These are phyloP conservation scores for Empidonax alnorum DNA, from an alignment of 2,113 vertebrate genomes.

Conservation along the genomic window DNA sequence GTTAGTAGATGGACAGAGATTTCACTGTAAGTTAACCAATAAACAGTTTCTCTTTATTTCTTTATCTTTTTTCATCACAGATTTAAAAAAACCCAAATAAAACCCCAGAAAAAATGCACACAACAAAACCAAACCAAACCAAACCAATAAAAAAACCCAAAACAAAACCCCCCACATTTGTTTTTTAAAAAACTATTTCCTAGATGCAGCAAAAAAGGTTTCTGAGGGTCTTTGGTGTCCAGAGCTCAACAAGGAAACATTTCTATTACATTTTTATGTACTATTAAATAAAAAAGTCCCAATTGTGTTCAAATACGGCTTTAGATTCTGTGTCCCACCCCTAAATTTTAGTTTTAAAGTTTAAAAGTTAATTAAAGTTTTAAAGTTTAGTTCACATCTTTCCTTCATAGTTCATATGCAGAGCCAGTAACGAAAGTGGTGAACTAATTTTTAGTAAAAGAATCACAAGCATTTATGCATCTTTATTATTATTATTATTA, in stretches of 20 bases:
- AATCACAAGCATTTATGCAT: neutral
- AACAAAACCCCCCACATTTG: neutral
- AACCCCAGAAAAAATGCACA: too few species aligned
- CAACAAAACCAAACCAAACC: too few species aligned
- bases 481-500: neutral
- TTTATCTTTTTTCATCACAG: neutral
- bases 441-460: neutral
- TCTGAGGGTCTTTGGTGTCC: neutral
- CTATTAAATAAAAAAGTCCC: neutral
- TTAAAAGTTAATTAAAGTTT: neutral
- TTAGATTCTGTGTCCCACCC: neutral
- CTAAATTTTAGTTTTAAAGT: neutral
- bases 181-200: neutral
- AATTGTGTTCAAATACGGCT: neutral
- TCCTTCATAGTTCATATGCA: neutral
- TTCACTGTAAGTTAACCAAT: neutral
- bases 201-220: neutral
- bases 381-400: neutral
- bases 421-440: neutral
- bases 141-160: too few species aligned
- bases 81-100: neutral
- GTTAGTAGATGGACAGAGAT: neutral
- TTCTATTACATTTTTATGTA: neutral
- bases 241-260: neutral
- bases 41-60: neutral